These are phyloP conservation scores for Myotis brandtii DNA, from an alignment of 2,113 vertebrate genomes.

Conservation along the genomic window DNA sequence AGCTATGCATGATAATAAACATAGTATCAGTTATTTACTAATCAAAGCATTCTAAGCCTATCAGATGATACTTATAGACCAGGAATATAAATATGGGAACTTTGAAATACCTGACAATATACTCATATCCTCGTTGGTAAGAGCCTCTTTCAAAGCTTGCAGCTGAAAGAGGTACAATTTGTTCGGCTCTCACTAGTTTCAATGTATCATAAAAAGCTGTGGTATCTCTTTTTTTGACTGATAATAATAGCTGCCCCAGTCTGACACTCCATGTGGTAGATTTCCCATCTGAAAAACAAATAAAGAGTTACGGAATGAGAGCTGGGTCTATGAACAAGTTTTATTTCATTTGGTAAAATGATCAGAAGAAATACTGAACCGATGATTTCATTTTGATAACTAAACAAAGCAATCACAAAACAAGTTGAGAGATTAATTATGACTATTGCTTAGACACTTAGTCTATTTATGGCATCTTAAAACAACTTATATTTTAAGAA, in stretches of 20 bases:
- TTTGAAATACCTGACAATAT: conserved; percentile 93
- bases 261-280: conserved; percentile 95
- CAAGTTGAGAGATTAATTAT: not conserved
- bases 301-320: conserved; percentile 30
- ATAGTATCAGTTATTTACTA: not conserved
- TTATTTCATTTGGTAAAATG: conserved; percentile 5
- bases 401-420: conserved; percentile 25
- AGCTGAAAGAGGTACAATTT: conserved; percentile 98
- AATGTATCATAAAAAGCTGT: conserved; percentile 92
- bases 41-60: conserved; percentile 33
- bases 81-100: conserved; percentile 45
- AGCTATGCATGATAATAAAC: conserved; percentile 12
- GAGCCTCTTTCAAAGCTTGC: conserved; percentile 99
- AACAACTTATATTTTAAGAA: conserved; percentile 35
- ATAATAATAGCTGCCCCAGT: conserved; percentile 94
- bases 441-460: conserved; percentile 29
- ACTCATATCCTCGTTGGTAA: conserved; percentile 98
- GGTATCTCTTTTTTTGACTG: conserved; percentile 93
- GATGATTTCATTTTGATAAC: conserved; percentile 20
- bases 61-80: conserved; percentile 6
- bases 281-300: conserved; percentile 88
- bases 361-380: conserved; percentile 39
- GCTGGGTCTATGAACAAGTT: not conserved
- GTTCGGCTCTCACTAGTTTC: conserved; percentile 94
- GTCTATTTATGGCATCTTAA: not conserved